Conservation (phyloP, 2,113 vertebrate species). For the Podarcis muralis region DNA sequence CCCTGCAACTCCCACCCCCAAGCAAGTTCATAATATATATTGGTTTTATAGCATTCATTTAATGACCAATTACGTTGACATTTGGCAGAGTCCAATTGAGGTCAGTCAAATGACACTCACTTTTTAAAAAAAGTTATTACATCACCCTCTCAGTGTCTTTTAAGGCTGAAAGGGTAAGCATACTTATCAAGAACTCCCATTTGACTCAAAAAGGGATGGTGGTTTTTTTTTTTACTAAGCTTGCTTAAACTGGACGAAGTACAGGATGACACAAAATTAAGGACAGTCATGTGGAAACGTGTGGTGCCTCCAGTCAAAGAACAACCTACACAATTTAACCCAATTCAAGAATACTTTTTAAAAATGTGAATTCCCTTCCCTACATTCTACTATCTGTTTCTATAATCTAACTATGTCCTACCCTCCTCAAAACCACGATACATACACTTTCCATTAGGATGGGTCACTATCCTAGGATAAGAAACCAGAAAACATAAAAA, state of each 20-base stretch:
- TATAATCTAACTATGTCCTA: background rate
- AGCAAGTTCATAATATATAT: background rate
- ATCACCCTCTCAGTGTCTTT: background rate
- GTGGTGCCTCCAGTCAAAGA: background rate
- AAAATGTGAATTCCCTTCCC: background rate
- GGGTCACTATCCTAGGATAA: background rate
- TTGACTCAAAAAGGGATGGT: background rate
- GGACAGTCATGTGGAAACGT: background rate
- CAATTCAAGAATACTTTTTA: background rate
- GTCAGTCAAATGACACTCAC: background rate
- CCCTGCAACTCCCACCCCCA: background rate
- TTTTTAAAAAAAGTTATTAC: background rate
- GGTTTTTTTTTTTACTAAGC: background rate
- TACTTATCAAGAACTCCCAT: background rate
- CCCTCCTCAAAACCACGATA: background rate
- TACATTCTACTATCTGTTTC: accelerated
- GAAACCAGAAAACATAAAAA: background rate
- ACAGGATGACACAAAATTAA: background rate
- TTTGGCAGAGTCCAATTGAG: background rate
- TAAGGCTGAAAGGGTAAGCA: background rate
- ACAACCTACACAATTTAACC: background rate
- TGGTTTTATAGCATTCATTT: background rate
- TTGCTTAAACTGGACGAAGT: background rate
- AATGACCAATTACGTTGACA: background rate
- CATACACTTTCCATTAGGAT: accelerated